phyloP scores from a whole-genome alignment of 2,113 vertebrate species.

The Struthidea cinerea region DNA sequence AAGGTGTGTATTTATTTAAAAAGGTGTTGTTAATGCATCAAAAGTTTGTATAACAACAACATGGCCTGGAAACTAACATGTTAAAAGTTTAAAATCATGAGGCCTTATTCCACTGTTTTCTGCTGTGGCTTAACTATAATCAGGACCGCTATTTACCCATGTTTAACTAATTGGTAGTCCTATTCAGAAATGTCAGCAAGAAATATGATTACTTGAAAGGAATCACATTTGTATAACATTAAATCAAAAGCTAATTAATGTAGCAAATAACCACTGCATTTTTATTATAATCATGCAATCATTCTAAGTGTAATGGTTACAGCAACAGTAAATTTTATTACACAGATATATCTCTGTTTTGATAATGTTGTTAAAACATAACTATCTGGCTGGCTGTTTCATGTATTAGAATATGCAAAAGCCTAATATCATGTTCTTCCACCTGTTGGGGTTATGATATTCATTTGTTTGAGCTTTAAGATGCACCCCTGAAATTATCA shows the following conservation, averaged over 20 bases:
- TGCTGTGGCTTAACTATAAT: background rate
- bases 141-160: background rate
- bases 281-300: conserved; percentile 18
- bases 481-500: background rate
- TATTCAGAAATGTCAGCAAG: conserved; percentile 14
- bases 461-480: background rate
- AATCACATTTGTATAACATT: conserved; percentile 26
- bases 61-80: background rate
- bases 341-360: conserved; percentile 18
- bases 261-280: conserved; percentile 23
- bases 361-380: conserved; percentile 18
- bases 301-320: background rate
- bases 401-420: background rate
- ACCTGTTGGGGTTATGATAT: background rate
- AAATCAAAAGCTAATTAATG: conserved; percentile 51
- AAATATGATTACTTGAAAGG: conserved; percentile 36
- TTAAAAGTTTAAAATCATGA: background rate
- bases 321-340: conserved; percentile 40
- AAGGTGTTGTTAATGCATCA: background rate
- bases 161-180: conserved; percentile 17
- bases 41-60: background rate
- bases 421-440: background rate
- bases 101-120: background rate
- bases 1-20: background rate
- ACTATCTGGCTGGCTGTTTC: background rate